phyloP scores from a whole-genome alignment of 1,140 invertebrate species.

The Chelonus insularis region DNA sequence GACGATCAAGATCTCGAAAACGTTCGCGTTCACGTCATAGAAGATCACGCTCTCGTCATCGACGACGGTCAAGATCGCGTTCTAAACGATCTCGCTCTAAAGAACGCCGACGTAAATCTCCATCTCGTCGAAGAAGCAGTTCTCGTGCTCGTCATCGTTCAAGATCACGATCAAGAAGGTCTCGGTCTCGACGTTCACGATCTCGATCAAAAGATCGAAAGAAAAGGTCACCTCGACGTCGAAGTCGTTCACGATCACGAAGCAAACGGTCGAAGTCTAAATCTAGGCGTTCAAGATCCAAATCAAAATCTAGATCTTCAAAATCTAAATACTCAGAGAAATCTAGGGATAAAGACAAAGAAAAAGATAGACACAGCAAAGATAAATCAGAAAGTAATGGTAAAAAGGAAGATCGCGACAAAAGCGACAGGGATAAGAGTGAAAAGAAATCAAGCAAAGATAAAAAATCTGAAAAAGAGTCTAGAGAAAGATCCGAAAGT shows the following conservation, averaged over 20 bases:
- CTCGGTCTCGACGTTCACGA: conserved; percentile 59
- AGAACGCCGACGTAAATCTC: conserved; percentile 55
- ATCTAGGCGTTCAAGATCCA: conserved; percentile 51
- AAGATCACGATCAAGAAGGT: conserved; percentile 56
- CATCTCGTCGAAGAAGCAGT: conserved; percentile 52
- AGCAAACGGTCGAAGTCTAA: conserved; percentile 60
- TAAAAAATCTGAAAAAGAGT: conserved; percentile 44
- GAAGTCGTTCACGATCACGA: conserved; percentile 58
- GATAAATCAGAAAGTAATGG: conserved; percentile 58
- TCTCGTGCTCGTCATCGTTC: conserved; percentile 53
- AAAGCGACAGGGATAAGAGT: conserved; percentile 34
- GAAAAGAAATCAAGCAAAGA: conserved; percentile 42
- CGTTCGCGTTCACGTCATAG: conserved; percentile 67
- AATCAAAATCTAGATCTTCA: conserved; percentile 48
- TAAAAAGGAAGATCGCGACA: conserved; percentile 49
- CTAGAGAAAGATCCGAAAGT: conserved; percentile 41
- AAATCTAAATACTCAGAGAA: conserved; percentile 58
- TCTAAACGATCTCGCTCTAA: conserved; percentile 62
- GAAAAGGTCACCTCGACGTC: conserved; percentile 49
- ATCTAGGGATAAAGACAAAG: conserved; percentile 56
- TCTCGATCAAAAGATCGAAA: conserved; percentile 51
- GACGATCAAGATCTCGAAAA: conserved; percentile 59
- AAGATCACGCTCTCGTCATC: conserved; percentile 57
- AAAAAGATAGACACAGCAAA: conserved; percentile 52
- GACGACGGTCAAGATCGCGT: conserved; percentile 54